Evolutionary conservation across 2,797 vertebrate genomes (phyloP), one percentile per base, ranked within the genome.

Genomic region (Danionella dracula): DNA sequence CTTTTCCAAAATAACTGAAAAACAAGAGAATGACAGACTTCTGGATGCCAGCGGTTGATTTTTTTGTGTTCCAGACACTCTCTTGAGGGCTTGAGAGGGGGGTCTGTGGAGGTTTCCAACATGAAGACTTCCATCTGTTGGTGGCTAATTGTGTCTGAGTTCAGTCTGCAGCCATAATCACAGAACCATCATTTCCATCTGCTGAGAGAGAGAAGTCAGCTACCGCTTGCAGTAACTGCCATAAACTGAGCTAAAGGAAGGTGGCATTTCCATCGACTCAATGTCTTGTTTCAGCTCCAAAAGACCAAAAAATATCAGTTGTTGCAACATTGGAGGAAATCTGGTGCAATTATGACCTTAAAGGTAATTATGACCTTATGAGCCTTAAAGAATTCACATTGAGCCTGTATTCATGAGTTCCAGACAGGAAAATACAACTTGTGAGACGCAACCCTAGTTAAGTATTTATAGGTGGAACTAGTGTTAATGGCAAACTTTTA

Each of bases 161-260:
- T 80, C 71, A 41, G 65, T 78, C 63, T 77, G 48, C 81, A 83
- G 81, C 76, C 73, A 75, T 73, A 75, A 78, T 85, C 81, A 78
- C 73, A 77, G 73, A 66, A 78, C 78, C 81, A 80, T 79, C 67
- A 74, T 81, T 85, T 83, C 79, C 73, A 82, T 83, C 82, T 82
- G 82, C 72, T 27, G 62, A 41, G 42, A 66, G 77, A 77, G 40
- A 46, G 60, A 75, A 75, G 72, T 50, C 68, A 64, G 76, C 73
- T 72, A 46, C 68, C 42, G 48, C 38, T 35, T 35, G 23, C 40
- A 41, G 23, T 73, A 12, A 0, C 45, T 31, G 81, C 85, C 87
- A 85, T 82, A 77, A 76, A 34, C 51, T 57, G 16, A 38, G 61
- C 78, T 83, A 78, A 66, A 13, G 81, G 82, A 86, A 75, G 76